Conservation (phyloP, 2,888 invertebrate genomes). For the Drymonia ruficornis region DNA sequence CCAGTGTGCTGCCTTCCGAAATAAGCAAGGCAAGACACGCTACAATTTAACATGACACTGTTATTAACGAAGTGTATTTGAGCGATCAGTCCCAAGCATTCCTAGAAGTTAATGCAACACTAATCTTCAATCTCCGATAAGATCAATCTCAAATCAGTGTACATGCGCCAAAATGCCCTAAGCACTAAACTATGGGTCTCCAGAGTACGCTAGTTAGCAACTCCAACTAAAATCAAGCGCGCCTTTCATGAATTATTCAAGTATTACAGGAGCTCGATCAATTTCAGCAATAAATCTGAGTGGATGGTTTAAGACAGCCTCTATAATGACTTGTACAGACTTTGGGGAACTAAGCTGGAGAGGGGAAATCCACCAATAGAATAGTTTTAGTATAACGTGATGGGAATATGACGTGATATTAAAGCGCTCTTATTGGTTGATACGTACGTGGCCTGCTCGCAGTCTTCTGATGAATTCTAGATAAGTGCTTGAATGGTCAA, state of each 20-base stretch:
- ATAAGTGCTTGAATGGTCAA: too few species aligned
- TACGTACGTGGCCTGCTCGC: too few species aligned
- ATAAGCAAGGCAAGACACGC: too few species aligned
- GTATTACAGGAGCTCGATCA: conserved; percentile 2
- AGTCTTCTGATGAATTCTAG: too few species aligned
- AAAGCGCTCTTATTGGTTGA: too few species aligned
- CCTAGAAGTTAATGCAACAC: background rate
- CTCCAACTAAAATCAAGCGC: background rate
- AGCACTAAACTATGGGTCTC: background rate
- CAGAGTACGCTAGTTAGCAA: conserved; percentile 2
- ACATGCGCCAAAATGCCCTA: background rate
- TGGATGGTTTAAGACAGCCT: background rate
- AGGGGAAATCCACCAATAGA: background rate
- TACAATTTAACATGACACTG: too few species aligned
- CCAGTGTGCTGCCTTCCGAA: too few species aligned
- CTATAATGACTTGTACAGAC: background rate
- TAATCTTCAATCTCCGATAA: background rate
- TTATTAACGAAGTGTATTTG: too few species aligned
- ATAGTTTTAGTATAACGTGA: too few species aligned
- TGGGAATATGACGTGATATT: too few species aligned
- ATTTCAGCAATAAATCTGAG: conserved; percentile 3
- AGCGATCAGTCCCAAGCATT: too few species aligned
- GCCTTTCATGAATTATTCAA: conserved; percentile 6
- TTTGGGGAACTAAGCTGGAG: background rate
- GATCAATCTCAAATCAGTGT: background rate